phyloP scores from a whole-genome alignment of 1,140 invertebrate genomes.

The Eupristina koningsbergeri region DNA sequence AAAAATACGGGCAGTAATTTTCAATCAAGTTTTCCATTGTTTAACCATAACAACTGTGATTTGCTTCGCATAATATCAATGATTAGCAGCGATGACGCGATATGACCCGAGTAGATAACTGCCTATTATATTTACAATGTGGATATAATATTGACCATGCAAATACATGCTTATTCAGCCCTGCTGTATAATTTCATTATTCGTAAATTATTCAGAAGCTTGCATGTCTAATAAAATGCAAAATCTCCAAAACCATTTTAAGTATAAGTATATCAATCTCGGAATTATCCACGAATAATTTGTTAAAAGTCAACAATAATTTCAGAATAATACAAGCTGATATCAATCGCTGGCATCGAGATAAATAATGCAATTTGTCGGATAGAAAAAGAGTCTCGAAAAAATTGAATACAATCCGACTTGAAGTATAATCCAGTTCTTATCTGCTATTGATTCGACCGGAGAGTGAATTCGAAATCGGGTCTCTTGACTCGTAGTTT shows the following conservation, averaged over 20 bases:
- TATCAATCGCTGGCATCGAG: too few species aligned
- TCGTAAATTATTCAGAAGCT: background rate
- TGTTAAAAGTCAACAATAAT: background rate
- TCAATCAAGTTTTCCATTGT: slow-evolving; percentile 33
- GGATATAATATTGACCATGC: slow-evolving; percentile 8
- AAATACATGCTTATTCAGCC: background rate
- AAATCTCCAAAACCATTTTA: background rate
- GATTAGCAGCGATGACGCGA: slow-evolving; percentile 40
- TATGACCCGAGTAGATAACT: slow-evolving; percentile 36
- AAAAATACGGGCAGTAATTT: background rate
- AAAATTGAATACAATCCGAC: too few species aligned
- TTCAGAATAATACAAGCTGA: background rate
- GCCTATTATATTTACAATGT: slow-evolving; percentile 22
- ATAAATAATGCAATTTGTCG: too few species aligned
- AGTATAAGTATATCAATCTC: background rate
- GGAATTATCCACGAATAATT: too few species aligned
- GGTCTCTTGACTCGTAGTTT: background rate
- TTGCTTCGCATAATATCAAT: slow-evolving; percentile 30
- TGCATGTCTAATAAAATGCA: background rate
- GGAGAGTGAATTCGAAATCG: background rate
- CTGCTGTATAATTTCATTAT: slow-evolving; percentile 16
- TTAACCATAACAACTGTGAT: slow-evolving; percentile 37
- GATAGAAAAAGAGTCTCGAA: too few species aligned
- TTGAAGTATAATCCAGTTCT: background rate
- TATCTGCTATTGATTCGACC: background rate